phyloP scores from a whole-genome alignment of 2,888 invertebrate species.

The Philereme transversata region DNA sequence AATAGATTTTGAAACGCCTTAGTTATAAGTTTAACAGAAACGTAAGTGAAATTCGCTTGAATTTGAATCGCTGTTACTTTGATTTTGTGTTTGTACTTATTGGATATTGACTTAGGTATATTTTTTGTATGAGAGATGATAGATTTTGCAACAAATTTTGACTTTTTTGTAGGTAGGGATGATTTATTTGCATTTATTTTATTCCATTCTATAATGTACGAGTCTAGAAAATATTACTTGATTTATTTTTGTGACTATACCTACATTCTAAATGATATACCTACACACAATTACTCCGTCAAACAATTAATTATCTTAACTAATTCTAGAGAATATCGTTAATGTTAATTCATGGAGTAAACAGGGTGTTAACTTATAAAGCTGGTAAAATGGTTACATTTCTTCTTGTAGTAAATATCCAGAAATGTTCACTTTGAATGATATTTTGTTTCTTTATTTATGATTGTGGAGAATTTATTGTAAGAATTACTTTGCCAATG shows the following conservation, averaged over 20 bases:
- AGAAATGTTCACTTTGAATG: background rate
- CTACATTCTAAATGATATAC: too few relatives aligned
- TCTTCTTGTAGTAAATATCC: background rate
- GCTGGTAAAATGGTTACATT: background rate
- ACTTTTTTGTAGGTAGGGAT: slow-evolving; percentile 4
- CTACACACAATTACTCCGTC: too few relatives aligned
- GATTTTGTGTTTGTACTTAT: slow-evolving; percentile 3
- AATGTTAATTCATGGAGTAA: background rate
- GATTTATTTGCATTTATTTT: slow-evolving; percentile 18
- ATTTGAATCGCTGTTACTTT: background rate
- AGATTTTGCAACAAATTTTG: slow-evolving; percentile 18
- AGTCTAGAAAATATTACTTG: background rate
- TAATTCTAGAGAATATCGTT: too few relatives aligned
- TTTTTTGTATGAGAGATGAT: slow-evolving; percentile 12
- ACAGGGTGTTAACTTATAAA: background rate
- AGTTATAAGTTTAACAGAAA: slow-evolving; percentile 2
- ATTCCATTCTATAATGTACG: background rate
- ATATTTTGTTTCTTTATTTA: background rate
- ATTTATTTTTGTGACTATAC: too few relatives aligned
- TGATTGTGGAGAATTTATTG: slow-evolving; percentile 5
- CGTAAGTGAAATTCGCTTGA: background rate
- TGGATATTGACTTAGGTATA: background rate
- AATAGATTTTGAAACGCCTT: slow-evolving; percentile 21
- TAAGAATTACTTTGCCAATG: slow-evolving; percentile 12
- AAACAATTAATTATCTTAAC: too few relatives aligned